Base-by-base conservation (phyloP, 2,888 invertebrate genomes). In the Andricus quercusramuli region DNA sequence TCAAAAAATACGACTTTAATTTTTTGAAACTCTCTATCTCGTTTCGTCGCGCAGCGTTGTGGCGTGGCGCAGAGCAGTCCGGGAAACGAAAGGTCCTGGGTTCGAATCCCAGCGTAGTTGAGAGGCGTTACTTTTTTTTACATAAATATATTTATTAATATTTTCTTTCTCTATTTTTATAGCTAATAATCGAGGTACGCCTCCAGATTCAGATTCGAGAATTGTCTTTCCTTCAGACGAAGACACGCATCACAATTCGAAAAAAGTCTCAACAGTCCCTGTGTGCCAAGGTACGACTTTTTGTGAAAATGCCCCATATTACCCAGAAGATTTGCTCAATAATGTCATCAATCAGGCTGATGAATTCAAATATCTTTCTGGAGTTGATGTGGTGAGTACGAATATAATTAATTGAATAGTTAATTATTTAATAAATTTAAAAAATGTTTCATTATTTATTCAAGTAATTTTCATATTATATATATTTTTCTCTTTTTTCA, bases 211-310 rank as follows among this genome's bases (percentile, higher is more conserved):
- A 56, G 56, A 32, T 15, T 74, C 74, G 56, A 87, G 84, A 78
- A 88, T 91, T 32, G 77, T 90, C 41, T 91, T 91, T 78, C 91
- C 91, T 0, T 82, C 83, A 5, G 88, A 89, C 20, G 66, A 17
- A 13, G 17, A 77, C 11, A 17, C 17, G 41, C 20, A 64, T 20
- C 62, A 64, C 4, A 22, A 13, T 59, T 5, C 6, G 1, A 5
- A 29, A 41, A 70, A 15, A 0, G 62, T 67, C 6, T 17, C 9
- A 22, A 3, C 17, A 17, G 25, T 83, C 74, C 83, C 87, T 2
- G 29, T 13, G 17, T 91, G 91, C 51, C 67, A 82, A 13, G 87
- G 84, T 2, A 66, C 82, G 1, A 90, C 89, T 0, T 91, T 84
- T 77, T 91, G 91, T 76, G 90, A 90, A 78, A 67, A 84, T 6